phyloP scores from a whole-genome alignment of 2,888 invertebrate genomes.

The Plagiodera versicolora region DNA sequence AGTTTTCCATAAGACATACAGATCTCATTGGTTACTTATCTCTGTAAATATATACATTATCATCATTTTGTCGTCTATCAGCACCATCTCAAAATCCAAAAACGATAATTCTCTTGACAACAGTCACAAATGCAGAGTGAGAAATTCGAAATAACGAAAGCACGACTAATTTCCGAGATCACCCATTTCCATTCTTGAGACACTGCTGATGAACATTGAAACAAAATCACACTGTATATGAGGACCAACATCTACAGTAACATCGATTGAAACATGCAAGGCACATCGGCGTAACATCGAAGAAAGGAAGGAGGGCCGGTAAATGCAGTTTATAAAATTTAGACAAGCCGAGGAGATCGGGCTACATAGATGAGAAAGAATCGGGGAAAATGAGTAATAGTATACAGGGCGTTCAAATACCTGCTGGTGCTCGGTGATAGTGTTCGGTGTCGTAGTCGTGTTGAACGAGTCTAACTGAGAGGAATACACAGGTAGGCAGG shows the following conservation, averaged over 20 bases:
- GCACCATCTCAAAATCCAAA: no score
- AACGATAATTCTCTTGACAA: no score
- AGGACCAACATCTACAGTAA: conserved; percentile 11
- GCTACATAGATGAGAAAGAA: conserved; percentile 30
- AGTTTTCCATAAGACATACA: no score
- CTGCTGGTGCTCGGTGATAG: conserved; percentile 56
- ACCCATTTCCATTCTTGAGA: no score
- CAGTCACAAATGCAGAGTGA: no score
- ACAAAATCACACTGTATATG: no score
- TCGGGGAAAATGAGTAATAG: conserved; percentile 35
- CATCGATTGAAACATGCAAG: conserved; percentile 24
- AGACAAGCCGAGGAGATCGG: conserved; percentile 30
- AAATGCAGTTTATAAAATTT: conserved; percentile 7
- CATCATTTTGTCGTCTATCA: no score
- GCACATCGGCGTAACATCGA: conserved; percentile 31
- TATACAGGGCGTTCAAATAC: conserved; percentile 44
- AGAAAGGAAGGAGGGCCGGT: conserved; percentile 16
- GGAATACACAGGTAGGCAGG: conserved; percentile 85
- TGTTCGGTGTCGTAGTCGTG: conserved; percentile 58
- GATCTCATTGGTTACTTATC: no score
- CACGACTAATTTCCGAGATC: no score
- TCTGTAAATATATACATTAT: no score
- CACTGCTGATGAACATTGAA: no score
- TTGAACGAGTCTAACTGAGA: conserved; percentile 86
- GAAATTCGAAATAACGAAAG: no score